Base-by-base conservation (phyloP, 2,888 invertebrate species). In the Drosophila formosana region DNA sequence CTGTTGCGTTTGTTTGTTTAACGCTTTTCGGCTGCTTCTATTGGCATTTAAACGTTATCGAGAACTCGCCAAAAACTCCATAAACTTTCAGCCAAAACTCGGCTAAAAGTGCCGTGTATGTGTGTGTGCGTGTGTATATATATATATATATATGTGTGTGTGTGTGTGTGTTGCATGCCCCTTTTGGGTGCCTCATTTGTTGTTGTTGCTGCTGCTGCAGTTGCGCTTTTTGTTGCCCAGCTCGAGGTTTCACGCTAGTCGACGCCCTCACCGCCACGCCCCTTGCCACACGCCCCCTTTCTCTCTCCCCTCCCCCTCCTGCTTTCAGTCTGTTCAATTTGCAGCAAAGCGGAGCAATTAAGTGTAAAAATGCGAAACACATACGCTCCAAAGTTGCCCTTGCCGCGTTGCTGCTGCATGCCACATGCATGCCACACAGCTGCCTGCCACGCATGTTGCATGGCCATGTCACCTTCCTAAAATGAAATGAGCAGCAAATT, bases 281-380 rank as follows among this genome's bases (percentile, higher is more conserved):
- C 41, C 3, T 45, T 18, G 18, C 18, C 18, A 18, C 18, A 18
- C 18, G 25, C 18, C 9, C 11, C n/a, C 32, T 9, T n/a, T 18
- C 2, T 45, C 28, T n/a, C 23, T 8, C 7, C 8, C 43, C 47
- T 3, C 45, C 26, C 13, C 25, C 7, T 39, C 6, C 18, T 26
- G 26, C 58, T 30, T 25, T 13, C 62, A 62, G 75, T 47, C 89
- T 63, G 89, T 75, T 88, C 83, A 89, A 83, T 84, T 88, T 84
- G 88, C 69, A 71, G 88, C 82, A 81, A 84, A 84, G 75, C 85
- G 88, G 60, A 84, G 83, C 83, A 84, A 84, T 84, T 84, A 84
- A 89, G 88, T 84, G 83, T 89, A 84, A 89, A 84, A 84, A 84
- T 89, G 89, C 89, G 83, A 89, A 88, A 89, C 83, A 84, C 83